phyloP scores from a whole-genome alignment of 2,797 vertebrate species.

The Eptatretus atami region DNA sequence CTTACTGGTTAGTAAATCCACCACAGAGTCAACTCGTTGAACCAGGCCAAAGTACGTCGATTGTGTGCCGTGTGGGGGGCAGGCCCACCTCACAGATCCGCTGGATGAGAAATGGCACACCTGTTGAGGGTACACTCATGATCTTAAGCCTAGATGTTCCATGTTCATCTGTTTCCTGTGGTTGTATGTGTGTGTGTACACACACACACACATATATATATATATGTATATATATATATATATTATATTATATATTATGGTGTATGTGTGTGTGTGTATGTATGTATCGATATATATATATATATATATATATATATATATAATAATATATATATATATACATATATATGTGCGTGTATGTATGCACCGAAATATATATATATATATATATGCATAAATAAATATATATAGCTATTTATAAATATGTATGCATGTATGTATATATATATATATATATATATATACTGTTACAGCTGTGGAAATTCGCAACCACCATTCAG shows the following conservation, averaged over 20 bases:
- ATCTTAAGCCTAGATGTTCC: too few relatives aligned
- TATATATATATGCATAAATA: background rate
- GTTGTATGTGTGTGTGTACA: too few relatives aligned
- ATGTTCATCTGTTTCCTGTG: too few relatives aligned
- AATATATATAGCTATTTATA: background rate
- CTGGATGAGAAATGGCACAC: slow-evolving; percentile 57
- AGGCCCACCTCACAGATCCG: slow-evolving; percentile 47
- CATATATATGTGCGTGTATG: too few relatives aligned
- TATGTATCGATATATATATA: too few relatives aligned
- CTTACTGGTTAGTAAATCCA: slow-evolving; percentile 53
- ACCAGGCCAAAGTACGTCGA: slow-evolving; percentile 36
- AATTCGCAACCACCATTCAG: too few relatives aligned
- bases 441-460: background rate
- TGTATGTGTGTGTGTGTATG: too few relatives aligned
- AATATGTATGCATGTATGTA: background rate
- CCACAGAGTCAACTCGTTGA: slow-evolving; percentile 57
- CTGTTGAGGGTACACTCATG: slow-evolving; percentile 42
- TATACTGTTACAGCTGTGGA: background rate
- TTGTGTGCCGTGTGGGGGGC: slow-evolving; percentile 61
- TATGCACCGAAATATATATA: background rate
- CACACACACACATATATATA: too few relatives aligned
- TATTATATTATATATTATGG: too few relatives aligned
- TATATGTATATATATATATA: too few relatives aligned
- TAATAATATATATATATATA: too few relatives aligned
- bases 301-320: too few relatives aligned